Percentiles rank a stretch among this genome's conserved stretches.
Evolutionary conservation across 37 sponge, comb jelly and placozoan genomes (phyloP).

Genomic region (Spongilla lacustris): DNA sequence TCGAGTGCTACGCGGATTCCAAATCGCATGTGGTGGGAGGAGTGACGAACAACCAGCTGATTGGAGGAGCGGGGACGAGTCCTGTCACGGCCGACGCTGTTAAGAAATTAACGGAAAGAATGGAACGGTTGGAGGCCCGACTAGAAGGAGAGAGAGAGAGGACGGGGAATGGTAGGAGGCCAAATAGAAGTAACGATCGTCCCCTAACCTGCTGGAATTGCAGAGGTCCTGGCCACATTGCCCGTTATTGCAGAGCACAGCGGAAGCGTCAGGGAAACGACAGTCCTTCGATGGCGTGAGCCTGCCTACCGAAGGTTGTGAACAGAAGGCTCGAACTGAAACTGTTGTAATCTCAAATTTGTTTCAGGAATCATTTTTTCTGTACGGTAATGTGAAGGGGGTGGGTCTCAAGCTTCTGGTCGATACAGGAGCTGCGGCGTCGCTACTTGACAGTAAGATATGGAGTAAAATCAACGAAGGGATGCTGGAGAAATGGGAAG

Average conservation of each 20-base stretch:
- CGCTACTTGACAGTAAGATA: slow-evolving; percentile 17
- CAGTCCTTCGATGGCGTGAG: slow-evolving; percentile 6
- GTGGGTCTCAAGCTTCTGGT: slow-evolving; percentile 11
- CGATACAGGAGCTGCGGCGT: slow-evolving; percentile 43
- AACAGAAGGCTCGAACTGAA: slow-evolving; percentile 7
- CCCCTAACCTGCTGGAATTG: slow-evolving; percentile 22
- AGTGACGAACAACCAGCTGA: not conserved
- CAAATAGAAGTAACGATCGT: not conserved
- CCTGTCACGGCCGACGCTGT: not conserved
- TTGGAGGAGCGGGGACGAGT: not conserved
- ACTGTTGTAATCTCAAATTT: not conserved
- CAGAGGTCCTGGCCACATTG: not conserved
- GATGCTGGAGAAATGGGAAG: not conserved
- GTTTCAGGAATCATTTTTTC: not conserved
- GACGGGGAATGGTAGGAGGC: not conserved
- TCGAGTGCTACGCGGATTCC: slow-evolving; percentile 1
- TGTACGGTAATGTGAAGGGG: slow-evolving; percentile 28
- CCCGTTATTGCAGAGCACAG: not conserved
- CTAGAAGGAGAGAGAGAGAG: slow-evolving; percentile 1
- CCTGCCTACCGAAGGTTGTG: slow-evolving; percentile 3
- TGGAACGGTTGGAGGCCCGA: not conserved
- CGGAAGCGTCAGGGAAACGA: slow-evolving; percentile 16
- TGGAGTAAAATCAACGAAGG: slow-evolving; percentile 13
- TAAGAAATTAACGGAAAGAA: not conserved
- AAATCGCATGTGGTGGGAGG: slow-evolving; percentile 1